Conservation (phyloP, 2,797 vertebrate genomes). For the Cryptoprocta ferox region DNA sequence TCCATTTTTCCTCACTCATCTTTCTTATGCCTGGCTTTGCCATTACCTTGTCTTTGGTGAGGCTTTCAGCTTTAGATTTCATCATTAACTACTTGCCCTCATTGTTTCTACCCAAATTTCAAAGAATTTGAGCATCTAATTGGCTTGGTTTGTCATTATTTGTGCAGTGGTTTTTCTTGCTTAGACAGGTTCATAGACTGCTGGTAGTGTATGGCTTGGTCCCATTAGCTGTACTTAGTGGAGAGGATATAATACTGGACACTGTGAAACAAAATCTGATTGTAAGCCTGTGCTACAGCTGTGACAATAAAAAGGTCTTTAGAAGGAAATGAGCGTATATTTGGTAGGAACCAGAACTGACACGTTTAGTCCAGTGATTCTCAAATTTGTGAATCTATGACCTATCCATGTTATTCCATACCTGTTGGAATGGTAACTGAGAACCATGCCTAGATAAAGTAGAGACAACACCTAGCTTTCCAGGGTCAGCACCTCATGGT, state of each 20-base stretch:
- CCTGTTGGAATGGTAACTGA: slow-evolving; percentile 15
- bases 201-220: not conserved
- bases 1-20: not conserved
- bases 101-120: not conserved
- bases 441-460: not conserved
- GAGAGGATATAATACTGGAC: not conserved
- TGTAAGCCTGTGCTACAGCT: not conserved
- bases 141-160: not conserved
- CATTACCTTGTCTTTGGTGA: not conserved
- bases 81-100: not conserved
- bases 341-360: not conserved
- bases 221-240: not conserved
- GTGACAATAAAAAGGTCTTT: not conserved
- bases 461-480: not conserved
- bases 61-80: not conserved
- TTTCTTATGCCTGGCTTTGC: not conserved
- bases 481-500: not conserved
- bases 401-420: not conserved
- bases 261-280: not conserved
- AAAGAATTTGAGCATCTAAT: not conserved
- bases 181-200: not conserved
- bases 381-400: not conserved
- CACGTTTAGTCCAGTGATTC: not conserved
- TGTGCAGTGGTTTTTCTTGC: not conserved
- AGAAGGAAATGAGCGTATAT: not conserved